Evolutionary conservation across 2,113 vertebrate species (phyloP).

Genomic region (Danionella cerebrum): DNA sequence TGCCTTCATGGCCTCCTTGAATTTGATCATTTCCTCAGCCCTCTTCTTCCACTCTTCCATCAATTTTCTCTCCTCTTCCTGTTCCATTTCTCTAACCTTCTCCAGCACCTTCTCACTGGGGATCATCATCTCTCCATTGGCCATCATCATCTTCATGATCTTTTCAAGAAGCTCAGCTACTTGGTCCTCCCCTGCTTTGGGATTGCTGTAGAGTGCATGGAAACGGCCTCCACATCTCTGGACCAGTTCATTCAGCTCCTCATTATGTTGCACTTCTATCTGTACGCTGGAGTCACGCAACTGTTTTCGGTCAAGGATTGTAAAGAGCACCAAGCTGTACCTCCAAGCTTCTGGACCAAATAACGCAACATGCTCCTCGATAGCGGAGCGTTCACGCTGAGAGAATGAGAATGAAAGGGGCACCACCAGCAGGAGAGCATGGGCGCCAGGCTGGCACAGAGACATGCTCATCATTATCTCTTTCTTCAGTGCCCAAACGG

Average conservation of each 20-base stretch:
- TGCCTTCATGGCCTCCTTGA: not conserved
- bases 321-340: constrained; percentile 36
- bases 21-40: constrained; percentile 10
- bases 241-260: constrained; percentile 26
- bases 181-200: constrained; percentile 12
- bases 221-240: constrained; percentile 26
- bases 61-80: constrained; percentile 6
- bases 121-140: constrained; percentile 22
- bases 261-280: constrained; percentile 30
- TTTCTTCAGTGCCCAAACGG: not conserved
- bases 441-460: constrained; percentile 33
- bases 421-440: constrained; percentile 35
- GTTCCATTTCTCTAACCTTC: constrained; percentile 22
- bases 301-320: constrained; percentile 12
- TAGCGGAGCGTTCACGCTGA: not conserved
- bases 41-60: constrained; percentile 13
- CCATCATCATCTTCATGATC: constrained; percentile 20
- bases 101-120: constrained; percentile 28
- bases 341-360: constrained; percentile 34
- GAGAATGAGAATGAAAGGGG: constrained; percentile 36
- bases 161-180: constrained; percentile 30
- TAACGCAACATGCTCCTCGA: constrained; percentile 34
- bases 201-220: constrained; percentile 18
- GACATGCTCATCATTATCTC: constrained; percentile 30
- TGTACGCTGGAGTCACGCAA: constrained; percentile 12